A percentile compares a stretch with the other conserved stretches of the same genome.
Conservation (phyloP, 2,888 invertebrate genomes). For the Chrysolina americana region DNA sequence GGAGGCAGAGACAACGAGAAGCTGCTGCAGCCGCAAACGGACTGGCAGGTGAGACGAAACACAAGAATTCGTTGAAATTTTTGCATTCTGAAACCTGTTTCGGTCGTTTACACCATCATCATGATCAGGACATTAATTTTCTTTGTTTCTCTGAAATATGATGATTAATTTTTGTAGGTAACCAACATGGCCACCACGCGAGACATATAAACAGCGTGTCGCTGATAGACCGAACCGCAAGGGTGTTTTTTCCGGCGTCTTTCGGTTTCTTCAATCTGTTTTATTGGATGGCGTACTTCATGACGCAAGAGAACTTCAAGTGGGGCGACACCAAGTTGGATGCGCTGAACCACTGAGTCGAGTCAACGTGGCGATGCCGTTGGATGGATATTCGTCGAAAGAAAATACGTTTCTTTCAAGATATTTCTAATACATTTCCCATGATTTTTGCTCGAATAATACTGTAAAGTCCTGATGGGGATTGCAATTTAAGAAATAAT, state of each 20-base stretch:
- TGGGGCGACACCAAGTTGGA: conserved; percentile 79
- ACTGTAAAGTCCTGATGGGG: too few relatives aligned
- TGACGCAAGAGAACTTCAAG: conserved; percentile 82
- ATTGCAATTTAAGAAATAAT: too few relatives aligned
- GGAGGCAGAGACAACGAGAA: conserved; percentile 81
- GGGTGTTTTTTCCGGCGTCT: conserved; percentile 87
- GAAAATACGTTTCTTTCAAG: too few relatives aligned
- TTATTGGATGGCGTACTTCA: conserved; percentile 91
- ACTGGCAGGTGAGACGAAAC: conserved; percentile 31
- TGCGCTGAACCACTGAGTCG: conserved; percentile 49
- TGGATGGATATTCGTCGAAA: too few relatives aligned
- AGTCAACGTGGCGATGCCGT: too few relatives aligned
- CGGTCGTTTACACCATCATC: too few relatives aligned
- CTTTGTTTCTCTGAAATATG: too few relatives aligned
- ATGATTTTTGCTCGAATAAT: too few relatives aligned
- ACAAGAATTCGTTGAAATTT: not conserved
- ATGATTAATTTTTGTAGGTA: conserved; percentile 70
- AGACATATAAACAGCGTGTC: conserved; percentile 90
- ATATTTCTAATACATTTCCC: too few relatives aligned
- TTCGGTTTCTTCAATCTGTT: conserved; percentile 89
- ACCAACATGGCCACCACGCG: conserved; percentile 62
- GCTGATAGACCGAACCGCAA: conserved; percentile 85
- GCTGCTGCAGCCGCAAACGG: conserved; percentile 73
- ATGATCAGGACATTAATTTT: too few relatives aligned
- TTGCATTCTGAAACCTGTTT: not conserved